These are phyloP conservation scores for Melanotaenia trifasciata DNA, from an alignment of 2,797 vertebrate species.

Conservation along the genomic window DNA sequence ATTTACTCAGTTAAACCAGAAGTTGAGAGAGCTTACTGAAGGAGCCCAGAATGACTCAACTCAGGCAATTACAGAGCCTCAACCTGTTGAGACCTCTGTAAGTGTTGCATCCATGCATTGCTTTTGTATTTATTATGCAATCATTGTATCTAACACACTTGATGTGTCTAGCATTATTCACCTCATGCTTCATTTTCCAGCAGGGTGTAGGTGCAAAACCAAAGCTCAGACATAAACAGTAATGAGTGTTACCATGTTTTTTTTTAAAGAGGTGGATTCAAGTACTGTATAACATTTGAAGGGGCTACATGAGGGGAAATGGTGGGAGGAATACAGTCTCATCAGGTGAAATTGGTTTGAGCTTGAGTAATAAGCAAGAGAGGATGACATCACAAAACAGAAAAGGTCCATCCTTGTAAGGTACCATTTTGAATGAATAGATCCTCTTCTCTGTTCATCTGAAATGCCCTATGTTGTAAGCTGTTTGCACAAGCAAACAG, in stretches of 20 bases:
- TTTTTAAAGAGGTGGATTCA: neutral
- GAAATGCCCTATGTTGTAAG: neutral
- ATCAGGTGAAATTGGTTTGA: neutral
- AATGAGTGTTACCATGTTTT: constrained; percentile 9
- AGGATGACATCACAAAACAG: neutral
- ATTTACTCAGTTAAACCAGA: constrained; percentile 85
- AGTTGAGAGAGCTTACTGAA: constrained; percentile 84
- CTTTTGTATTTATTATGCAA: constrained; percentile 12
- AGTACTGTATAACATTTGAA: neutral
- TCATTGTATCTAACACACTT: constrained; percentile 13
- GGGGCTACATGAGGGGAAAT: neutral
- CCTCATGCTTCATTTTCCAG: neutral
- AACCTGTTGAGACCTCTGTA: constrained; percentile 85
- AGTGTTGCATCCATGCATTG: constrained; percentile 59
- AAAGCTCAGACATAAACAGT: neutral
- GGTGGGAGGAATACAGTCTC: neutral
- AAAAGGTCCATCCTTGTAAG: neutral
- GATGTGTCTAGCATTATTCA: constrained; percentile 22
- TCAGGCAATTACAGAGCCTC: constrained; percentile 72
- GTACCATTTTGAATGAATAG: neutral
- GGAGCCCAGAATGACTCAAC: constrained; percentile 77
- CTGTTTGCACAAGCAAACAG: neutral
- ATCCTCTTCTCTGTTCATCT: neutral
- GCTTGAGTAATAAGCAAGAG: neutral
- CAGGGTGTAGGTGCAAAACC: neutral